A percentile compares a stretch with the other conserved stretches of the same genome.
These are phyloP conservation scores for Hydropsyche tenuis DNA, from an alignment of 1,140 invertebrate genomes.

Conservation along the genomic window DNA sequence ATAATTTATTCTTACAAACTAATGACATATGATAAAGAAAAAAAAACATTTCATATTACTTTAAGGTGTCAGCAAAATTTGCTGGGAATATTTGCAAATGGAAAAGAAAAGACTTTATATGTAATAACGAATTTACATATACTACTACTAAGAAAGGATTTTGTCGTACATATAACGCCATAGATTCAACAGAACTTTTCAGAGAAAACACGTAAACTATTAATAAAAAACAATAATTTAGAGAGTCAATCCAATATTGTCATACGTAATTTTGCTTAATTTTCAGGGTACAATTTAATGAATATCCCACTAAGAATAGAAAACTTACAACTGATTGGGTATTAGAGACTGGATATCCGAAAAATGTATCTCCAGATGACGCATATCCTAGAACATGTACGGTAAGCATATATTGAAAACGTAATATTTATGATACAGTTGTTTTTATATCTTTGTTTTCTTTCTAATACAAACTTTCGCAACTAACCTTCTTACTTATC, in stretches of 20 bases:
- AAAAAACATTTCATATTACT: neutral
- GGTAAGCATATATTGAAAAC: too few species aligned
- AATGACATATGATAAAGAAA: neutral
- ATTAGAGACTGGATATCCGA: neutral
- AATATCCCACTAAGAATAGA: neutral
- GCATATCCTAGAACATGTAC: too few species aligned
- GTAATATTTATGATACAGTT: too few species aligned
- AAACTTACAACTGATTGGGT: neutral
- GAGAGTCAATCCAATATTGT: neutral
- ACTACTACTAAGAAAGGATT: constrained; percentile 72
- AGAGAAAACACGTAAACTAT: constrained; percentile 57
- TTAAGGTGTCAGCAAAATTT: neutral
- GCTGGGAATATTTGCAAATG: constrained; percentile 45
- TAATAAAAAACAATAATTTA: neutral
- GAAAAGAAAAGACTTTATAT: constrained; percentile 58
- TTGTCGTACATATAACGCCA: constrained; percentile 73
- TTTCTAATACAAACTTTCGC: too few species aligned
- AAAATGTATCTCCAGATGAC: too few species aligned
- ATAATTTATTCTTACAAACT: neutral
- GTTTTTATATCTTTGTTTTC: too few species aligned
- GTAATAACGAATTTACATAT: constrained; percentile 64
- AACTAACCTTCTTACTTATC: too few species aligned
- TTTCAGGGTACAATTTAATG: constrained; percentile 6
- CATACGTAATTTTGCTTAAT: neutral
- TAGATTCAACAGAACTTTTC: constrained; percentile 65